A percentile compares a stretch with the other conserved stretches of the same genome.
Evolutionary conservation across 1,140 invertebrate species (phyloP).

Genomic region (Orchestia grillus): DNA sequence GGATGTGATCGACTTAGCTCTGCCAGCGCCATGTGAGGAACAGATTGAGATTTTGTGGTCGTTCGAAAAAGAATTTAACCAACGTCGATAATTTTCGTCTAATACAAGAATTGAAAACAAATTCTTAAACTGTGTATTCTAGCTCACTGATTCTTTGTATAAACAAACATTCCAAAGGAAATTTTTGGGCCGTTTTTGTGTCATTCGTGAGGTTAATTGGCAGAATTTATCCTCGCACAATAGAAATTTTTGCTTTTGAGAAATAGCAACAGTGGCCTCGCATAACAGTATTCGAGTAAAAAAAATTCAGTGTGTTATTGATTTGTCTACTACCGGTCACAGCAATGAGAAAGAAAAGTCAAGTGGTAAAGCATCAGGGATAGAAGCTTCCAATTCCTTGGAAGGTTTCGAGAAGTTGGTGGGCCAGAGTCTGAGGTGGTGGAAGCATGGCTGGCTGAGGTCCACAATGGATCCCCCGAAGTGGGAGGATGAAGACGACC

Average conservation of each 20-base stretch:
- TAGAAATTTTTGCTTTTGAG: neutral
- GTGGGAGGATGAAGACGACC: slow-evolving; percentile 14
- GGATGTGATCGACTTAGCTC: neutral
- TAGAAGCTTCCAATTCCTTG: neutral
- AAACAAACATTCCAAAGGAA: neutral
- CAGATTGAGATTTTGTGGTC: neutral
- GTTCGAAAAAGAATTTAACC: neutral
- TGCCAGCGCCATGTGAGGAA: neutral
- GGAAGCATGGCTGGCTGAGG: slow-evolving; percentile 13
- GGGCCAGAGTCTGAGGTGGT: neutral
- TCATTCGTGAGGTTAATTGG: neutral
- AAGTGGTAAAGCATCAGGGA: neutral
- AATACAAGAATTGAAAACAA: neutral
- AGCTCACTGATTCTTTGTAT: neutral
- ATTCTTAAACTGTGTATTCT: neutral
- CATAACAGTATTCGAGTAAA: neutral
- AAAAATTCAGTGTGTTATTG: neutral
- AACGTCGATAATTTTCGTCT: neutral
- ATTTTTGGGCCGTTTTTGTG: neutral
- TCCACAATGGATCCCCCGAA: neutral
- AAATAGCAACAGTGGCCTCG: neutral
- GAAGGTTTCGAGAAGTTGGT: slow-evolving; percentile 13
- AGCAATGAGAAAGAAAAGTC: slow-evolving; percentile 1
- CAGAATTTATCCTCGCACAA: neutral
- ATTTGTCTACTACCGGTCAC: neutral